phyloP scores from a whole-genome alignment of 1,140 invertebrate genomes.

The Aphidius ervi region DNA sequence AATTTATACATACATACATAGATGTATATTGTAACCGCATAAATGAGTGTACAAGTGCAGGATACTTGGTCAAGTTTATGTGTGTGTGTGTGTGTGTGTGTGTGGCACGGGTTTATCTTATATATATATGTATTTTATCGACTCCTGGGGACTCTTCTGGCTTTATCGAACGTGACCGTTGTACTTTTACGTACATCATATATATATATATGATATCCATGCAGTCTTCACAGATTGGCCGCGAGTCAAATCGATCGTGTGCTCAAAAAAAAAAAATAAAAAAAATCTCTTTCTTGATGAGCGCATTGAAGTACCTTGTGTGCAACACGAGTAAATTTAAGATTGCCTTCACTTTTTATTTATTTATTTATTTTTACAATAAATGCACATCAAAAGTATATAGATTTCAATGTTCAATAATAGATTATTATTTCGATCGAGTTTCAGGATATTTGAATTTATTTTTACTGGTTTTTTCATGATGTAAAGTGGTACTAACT shows the following conservation, averaged over 20 bases:
- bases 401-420: neutral
- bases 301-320: neutral
- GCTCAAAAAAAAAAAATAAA: neutral
- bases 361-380: neutral
- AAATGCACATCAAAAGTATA: neutral
- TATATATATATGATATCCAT: neutral
- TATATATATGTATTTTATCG: constrained; percentile 9
- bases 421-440: neutral
- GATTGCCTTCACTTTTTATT: neutral
- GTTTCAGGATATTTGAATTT: too few relatives aligned
- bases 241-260: constrained; percentile 3
- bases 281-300: neutral
- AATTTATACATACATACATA: too few relatives aligned
- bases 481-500: too few relatives aligned
- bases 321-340: neutral
- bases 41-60: constrained; percentile 2
- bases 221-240: constrained; percentile 13
- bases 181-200: constrained; percentile 7
- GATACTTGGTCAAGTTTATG: neutral
- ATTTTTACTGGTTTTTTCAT: too few relatives aligned
- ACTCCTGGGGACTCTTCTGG: constrained; percentile 10
- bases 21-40: too few relatives aligned
- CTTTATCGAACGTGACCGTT: constrained; percentile 22
- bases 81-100: neutral
- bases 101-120: constrained; percentile 9